A percentile compares a stretch with the other conserved stretches of the same genome.
phyloP scores from a whole-genome alignment of 2,113 vertebrate species.

The Eurypyga helias region DNA sequence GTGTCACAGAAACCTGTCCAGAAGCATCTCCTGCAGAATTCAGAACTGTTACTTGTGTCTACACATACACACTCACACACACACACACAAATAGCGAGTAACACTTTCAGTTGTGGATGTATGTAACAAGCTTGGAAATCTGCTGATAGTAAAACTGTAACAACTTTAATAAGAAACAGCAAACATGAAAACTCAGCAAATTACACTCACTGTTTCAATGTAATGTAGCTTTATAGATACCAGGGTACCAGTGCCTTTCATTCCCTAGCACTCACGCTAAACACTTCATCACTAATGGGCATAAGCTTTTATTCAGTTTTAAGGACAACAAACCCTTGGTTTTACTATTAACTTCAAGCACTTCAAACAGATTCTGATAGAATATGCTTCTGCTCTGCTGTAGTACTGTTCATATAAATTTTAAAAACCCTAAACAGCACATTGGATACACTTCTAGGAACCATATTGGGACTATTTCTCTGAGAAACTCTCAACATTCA shows the following conservation, averaged over 20 bases:
- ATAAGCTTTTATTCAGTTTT: not conserved
- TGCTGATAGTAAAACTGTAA: not conserved
- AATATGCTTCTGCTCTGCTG: not conserved
- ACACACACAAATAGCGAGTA: not conserved
- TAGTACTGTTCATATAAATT: not conserved
- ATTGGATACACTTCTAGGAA: not conserved
- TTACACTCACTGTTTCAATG: not conserved
- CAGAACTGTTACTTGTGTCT: not conserved
- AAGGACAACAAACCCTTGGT: not conserved
- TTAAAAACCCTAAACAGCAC: not conserved
- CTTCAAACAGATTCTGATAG: not conserved
- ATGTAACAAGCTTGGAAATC: not conserved
- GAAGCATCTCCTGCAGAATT: not conserved
- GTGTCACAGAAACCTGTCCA: not conserved
- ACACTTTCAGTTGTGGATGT: not conserved
- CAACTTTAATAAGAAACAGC: not conserved
- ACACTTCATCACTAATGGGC: not conserved
- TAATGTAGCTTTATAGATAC: not conserved
- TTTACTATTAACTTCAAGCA: not conserved
- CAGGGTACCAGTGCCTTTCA: not conserved
- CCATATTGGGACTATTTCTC: not conserved
- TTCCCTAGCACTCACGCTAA: not conserved
- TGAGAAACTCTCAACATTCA: not conserved
- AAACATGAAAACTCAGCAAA: not conserved
- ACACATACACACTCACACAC: not conserved